Evolutionary conservation across 2,797 vertebrate species (phyloP).

Genomic region (Acanthurus lineatus): DNA sequence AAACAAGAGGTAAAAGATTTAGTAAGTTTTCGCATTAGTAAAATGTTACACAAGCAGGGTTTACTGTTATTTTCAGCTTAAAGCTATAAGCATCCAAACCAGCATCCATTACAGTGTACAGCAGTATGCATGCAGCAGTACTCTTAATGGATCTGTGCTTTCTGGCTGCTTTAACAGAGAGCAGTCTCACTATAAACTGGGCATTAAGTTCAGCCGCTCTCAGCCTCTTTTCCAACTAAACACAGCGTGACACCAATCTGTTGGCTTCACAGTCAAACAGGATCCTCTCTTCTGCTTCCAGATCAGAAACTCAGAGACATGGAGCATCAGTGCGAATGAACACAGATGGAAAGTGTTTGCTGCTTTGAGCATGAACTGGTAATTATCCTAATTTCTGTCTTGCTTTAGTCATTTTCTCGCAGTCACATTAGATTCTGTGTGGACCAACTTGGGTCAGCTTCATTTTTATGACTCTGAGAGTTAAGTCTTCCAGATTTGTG

Average conservation of each 20-base stretch:
- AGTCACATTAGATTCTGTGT: slow-evolving; percentile 60
- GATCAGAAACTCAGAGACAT: slow-evolving; percentile 23
- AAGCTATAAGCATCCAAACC: background rate
- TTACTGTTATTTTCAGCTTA: no score
- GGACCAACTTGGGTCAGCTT: slow-evolving; percentile 33
- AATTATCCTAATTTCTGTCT: slow-evolving; percentile 60
- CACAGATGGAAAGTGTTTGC: slow-evolving; percentile 51
- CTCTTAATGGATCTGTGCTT: slow-evolving; percentile 17
- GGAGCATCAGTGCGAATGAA: slow-evolving; percentile 25
- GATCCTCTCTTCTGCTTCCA: slow-evolving; percentile 37
- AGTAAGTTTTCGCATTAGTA: no score
- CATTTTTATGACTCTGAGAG: slow-evolving; percentile 11
- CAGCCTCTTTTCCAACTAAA: slow-evolving; percentile 48
- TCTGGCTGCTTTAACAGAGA: slow-evolving; percentile 26
- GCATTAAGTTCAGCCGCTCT: slow-evolving; percentile 41
- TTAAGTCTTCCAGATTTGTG: slow-evolving; percentile 36
- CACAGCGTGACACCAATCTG: slow-evolving; percentile 63
- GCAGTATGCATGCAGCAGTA: slow-evolving; percentile 5
- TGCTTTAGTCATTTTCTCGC: slow-evolving; percentile 54
- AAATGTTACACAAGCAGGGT: no score
- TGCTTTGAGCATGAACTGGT: slow-evolving; percentile 52
- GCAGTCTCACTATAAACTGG: slow-evolving; percentile 38
- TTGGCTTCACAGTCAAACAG: slow-evolving; percentile 38
- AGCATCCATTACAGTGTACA: background rate
- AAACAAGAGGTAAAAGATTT: background rate